Base-by-base conservation (phyloP, 2,113 vertebrate genomes). In the Girardinichthys multiradiatus region DNA sequence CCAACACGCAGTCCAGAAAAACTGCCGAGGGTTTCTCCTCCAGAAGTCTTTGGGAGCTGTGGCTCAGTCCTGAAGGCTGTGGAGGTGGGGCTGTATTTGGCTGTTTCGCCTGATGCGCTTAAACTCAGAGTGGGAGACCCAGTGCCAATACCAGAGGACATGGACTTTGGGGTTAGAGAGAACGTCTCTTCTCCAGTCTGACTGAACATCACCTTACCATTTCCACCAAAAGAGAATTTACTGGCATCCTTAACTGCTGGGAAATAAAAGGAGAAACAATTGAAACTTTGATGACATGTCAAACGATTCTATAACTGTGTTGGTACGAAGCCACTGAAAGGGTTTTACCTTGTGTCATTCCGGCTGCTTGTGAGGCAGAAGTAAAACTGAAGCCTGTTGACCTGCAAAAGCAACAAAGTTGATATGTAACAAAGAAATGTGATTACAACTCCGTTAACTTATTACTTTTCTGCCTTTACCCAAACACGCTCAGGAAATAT, bases 1-100 rank as follows among this genome's bases (percentile, higher is more conserved):
- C 96, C 96, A 1, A 98, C 97, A 0, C 96, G 92, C 0, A 99
- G 90, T 3, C 95, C 97, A 0, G 96, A 98, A 72, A 99, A 99
- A 72, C 94, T 94, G 8, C 97, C 97, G 0, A 99, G 93, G 0
- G 97, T 98, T 87, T 98, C 98, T 14, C 97, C 97, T 10, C 93
- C 87, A 14, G 81, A 87, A 31, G 91, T 45, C 87, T 95, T 96
- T 7, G 92, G 54, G 0, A 89, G 66, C 24, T 94, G 88, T 3
- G 80, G 21, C 57, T 96, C 96, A 28, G 79, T 19, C 84, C 93
- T 95, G 70, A 86, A 69, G 58, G 92, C 21, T 0, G 89, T 4
- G 21, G 90, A 9, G 3, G 90, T 19, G 1, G 90, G 62, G 2
- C 79, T 17, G 1, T 84, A 65, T 31, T 91, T 91, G 0, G 86